A percentile compares a stretch with the other conserved stretches of the same genome.
Conservation (phyloP, 30 jellyfish, hydroid and myxozoan genomes). For the Hydractinia symbiolongicarpus region DNA sequence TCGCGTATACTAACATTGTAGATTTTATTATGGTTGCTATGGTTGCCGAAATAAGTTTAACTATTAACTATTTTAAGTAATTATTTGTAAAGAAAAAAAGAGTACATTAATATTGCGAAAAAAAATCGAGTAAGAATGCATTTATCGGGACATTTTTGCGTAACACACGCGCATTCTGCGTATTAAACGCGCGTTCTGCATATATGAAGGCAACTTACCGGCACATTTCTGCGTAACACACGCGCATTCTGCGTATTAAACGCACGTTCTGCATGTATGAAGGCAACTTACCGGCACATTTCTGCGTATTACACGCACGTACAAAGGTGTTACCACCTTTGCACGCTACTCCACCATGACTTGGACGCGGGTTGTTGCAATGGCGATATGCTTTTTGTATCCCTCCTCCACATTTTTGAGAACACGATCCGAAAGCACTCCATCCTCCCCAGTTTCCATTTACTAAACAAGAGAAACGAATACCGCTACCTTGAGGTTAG, state of each 20-base stretch:
- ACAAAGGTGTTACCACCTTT: slow-evolving; percentile 44
- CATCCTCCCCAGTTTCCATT: slow-evolving; percentile 68
- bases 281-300: slow-evolving; percentile 54
- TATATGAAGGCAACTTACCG: slow-evolving; percentile 25
- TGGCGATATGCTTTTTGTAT: slow-evolving; percentile 37
- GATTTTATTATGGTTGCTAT: too few relatives aligned
- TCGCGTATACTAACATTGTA: too few relatives aligned
- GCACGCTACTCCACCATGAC: slow-evolving; percentile 54
- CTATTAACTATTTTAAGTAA: too few relatives aligned
- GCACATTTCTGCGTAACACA: slow-evolving; percentile 72
- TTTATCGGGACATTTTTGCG: slow-evolving; percentile 68
- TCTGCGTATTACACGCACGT: slow-evolving; percentile 57
- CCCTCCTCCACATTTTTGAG: slow-evolving; percentile 72
- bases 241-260: slow-evolving; percentile 1
- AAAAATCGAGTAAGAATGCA: too few relatives aligned
- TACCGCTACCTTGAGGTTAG: too few relatives aligned
- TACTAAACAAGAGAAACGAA: slow-evolving; percentile 24
- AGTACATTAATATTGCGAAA: too few relatives aligned
- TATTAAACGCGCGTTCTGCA: too few relatives aligned
- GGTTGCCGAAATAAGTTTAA: too few relatives aligned
- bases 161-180: slow-evolving; percentile 39
- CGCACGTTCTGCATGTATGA: too few relatives aligned
- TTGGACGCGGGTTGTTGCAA: slow-evolving; percentile 75
- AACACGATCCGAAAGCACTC: slow-evolving; percentile 54
- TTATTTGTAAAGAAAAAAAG: too few relatives aligned